Conservation (phyloP, 1,140 invertebrate genomes). For the Cyrtorhinus lividipennis region DNA sequence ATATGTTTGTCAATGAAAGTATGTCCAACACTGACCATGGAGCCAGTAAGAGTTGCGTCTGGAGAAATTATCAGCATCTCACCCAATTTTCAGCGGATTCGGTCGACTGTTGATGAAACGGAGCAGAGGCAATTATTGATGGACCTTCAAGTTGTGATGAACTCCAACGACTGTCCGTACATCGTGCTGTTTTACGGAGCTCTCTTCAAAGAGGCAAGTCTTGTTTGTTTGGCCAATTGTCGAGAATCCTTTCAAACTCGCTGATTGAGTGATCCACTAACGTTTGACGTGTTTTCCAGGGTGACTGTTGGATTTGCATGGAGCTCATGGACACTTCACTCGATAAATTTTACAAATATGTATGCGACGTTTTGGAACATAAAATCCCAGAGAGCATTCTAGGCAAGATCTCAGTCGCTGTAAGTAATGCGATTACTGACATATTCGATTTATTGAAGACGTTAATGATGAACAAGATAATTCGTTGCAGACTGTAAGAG, state of each 20-base stretch:
- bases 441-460: background rate
- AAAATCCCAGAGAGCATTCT: slow-evolving; percentile 80
- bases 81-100: slow-evolving; percentile 49
- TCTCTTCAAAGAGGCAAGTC: slow-evolving; percentile 78
- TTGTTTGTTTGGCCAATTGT: too few species aligned
- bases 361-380: slow-evolving; percentile 63
- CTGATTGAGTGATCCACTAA: slow-evolving; percentile 13
- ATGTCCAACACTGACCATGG: too few species aligned
- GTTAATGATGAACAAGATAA: background rate
- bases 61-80: too few species aligned
- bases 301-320: slow-evolving; percentile 99
- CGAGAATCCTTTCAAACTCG: background rate
- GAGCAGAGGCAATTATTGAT: slow-evolving; percentile 91
- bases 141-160: slow-evolving; percentile 96
- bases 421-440: slow-evolving; percentile 30
- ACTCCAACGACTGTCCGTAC: slow-evolving; percentile 85
- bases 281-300: slow-evolving; percentile 33
- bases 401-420: slow-evolving; percentile 85
- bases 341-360: slow-evolving; percentile 98
- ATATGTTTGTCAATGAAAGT: too few species aligned
- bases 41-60: too few species aligned
- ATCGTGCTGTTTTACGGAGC: slow-evolving; percentile 98
- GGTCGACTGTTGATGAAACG: slow-evolving; percentile 83
- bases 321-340: slow-evolving; percentile 99
- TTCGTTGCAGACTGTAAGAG: slow-evolving; percentile 56